Conservation (phyloP, 53 echinoderm and acorn worm genomes). For the Henricia sp. region DNA sequence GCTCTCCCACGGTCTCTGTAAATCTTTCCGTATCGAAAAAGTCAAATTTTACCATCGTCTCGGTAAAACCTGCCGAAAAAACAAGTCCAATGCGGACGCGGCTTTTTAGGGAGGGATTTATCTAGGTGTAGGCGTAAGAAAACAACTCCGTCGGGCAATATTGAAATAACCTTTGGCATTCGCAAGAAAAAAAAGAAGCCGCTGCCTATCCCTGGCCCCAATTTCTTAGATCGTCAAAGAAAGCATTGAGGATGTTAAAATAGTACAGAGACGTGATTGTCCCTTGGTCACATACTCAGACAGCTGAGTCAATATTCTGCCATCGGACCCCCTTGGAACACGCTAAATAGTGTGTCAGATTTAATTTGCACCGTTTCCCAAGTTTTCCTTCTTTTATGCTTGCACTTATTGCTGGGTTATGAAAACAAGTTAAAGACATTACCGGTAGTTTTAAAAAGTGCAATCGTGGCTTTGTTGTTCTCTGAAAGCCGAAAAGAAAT, state of each 20-base stretch:
- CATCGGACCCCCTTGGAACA: constrained; percentile 18
- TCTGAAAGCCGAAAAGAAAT: no score
- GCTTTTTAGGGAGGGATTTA: constrained; percentile 20
- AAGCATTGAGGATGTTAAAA: constrained; percentile 2
- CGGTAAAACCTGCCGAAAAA: no score
- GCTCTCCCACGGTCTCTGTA: no score
- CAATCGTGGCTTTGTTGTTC: no score
- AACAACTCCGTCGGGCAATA: constrained; percentile 40
- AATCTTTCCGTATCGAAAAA: no score
- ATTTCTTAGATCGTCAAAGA: not conserved
- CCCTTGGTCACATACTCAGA: not conserved
- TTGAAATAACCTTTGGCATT: constrained; percentile 62
- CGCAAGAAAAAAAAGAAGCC: constrained; percentile 18
- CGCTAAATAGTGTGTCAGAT: constrained; percentile 26
- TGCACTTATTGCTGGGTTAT: constrained; percentile 25
- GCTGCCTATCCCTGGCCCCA: not conserved
- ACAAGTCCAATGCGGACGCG: no score
- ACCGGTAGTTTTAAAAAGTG: no score
- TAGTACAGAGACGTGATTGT: constrained; percentile 32
- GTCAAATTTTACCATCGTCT: no score
- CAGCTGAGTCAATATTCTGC: constrained; percentile 43
- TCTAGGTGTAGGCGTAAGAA: not conserved
- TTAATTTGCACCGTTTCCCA: constrained; percentile 25
- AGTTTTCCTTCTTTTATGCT: not conserved
- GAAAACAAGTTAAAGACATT: constrained; percentile 6